Base-by-base conservation (phyloP, 2,113 vertebrate species). In the Mustelus asterias region DNA sequence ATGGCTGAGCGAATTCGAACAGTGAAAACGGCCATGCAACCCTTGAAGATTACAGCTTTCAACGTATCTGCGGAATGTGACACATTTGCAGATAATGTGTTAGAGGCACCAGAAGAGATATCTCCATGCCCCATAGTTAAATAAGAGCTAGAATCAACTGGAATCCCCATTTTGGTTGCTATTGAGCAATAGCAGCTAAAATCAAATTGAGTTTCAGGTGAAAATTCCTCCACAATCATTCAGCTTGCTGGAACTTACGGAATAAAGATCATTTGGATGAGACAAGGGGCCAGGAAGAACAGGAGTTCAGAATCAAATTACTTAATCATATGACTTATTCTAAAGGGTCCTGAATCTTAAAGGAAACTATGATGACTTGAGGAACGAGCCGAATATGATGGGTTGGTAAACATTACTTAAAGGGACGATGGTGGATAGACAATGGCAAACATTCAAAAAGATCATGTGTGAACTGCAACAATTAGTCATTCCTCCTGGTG, bases 1-100 rank as follows among this genome's bases (percentile, higher is more conserved):
- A 88, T 5, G 95, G n/a, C 83, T 60, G 20, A 41, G 2, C 69
- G 96, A 85, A 33, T 22, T 33, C 93, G 37, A 22, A 11, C 37
- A 44, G n/a, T 22, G 58, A 89, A 9, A 89, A 13, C 7, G 13
- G 48, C 41, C 60, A 18, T 54, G 8, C 3, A 96, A 96, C 94
- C 63, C 96, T 78, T 76, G 94, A 48, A 26, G 0, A 95, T 48
- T 96, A 94, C 41, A 90, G 41, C 10, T 85, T 95, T 96, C 44
- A 80, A 58, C 1, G 95, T 94, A 65, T 96, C 63, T 88, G 95
- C 70, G 94, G 5, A 13, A n/a, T 26, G 72, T 83, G 16, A 63
- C 95, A 89, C 83, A 54, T 96, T 83, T 85, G 3, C 18, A 20
- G 26, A 9, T 58, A 26, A 90, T 6, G 54, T 60, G 54, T 54